Conservation (phyloP, 2,113 vertebrate genomes). For the Panthera uncia region DNA sequence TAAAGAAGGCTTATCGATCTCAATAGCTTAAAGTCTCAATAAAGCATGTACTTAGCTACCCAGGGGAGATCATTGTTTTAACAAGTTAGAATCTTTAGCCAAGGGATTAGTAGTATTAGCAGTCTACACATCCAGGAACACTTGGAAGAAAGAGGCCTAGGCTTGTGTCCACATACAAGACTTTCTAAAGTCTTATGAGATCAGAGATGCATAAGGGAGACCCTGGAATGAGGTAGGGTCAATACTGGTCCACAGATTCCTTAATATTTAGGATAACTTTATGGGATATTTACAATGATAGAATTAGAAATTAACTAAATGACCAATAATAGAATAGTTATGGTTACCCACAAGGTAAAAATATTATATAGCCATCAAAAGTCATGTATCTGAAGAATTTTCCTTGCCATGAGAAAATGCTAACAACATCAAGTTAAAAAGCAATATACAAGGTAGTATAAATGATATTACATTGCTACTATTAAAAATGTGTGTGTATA, state of each 20-base stretch:
- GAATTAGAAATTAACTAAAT: neutral
- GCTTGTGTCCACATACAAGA: neutral
- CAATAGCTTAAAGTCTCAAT: neutral
- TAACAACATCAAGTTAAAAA: neutral
- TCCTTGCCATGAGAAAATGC: neutral
- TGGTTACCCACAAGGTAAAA: neutral
- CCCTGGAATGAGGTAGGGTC: neutral
- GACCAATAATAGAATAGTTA: neutral
- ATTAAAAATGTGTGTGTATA: neutral
- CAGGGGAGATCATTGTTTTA: neutral
- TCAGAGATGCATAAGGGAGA: neutral
- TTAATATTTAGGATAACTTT: neutral
- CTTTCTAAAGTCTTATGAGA: neutral
- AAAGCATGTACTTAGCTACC: neutral
- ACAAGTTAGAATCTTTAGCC: neutral
- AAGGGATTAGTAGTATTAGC: neutral
- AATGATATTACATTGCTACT: neutral
- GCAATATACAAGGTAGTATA: neutral
- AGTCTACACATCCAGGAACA: neutral
- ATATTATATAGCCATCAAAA: neutral
- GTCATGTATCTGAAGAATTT: neutral
- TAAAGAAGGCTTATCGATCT: neutral
- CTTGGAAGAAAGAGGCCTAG: neutral
- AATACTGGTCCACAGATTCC: neutral
- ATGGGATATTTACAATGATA: neutral